Conservation (phyloP, 1,140 invertebrate species). For the Heliconius melpomene region DNA sequence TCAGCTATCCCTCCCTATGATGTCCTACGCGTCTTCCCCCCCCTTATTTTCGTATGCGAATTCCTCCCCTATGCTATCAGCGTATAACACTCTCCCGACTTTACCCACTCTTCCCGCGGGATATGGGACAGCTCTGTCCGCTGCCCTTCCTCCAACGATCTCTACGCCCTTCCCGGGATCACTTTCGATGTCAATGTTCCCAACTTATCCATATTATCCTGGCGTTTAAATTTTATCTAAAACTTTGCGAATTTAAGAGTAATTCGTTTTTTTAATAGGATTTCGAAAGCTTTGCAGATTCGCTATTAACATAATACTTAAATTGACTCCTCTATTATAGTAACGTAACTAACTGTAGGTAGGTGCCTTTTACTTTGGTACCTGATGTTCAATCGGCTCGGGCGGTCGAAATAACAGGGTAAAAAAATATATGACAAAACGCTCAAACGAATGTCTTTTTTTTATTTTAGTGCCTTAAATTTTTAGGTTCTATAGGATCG, state of each 20-base stretch:
- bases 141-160: constrained; percentile 54
- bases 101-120: constrained; percentile 59
- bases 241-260: not conserved
- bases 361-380: constrained; percentile 2
- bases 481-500: constrained; percentile 17
- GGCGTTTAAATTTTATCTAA: constrained; percentile 52
- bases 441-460: constrained; percentile 55
- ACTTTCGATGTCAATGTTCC: constrained; percentile 68
- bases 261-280: not conserved
- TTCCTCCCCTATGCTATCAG: constrained; percentile 57
- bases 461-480: constrained; percentile 51
- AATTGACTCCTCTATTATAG: not conserved
- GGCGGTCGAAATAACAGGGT: constrained; percentile 61
- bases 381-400: constrained; percentile 17
- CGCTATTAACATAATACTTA: not conserved
- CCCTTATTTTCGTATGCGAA: constrained; percentile 72
- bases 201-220: constrained; percentile 69
- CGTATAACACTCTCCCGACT: constrained; percentile 49
- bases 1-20: constrained; percentile 74
- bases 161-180: constrained; percentile 58
- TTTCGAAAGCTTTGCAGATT: not conserved
- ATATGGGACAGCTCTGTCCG: constrained; percentile 54
- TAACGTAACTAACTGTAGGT: not conserved
- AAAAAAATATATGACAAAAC: constrained; percentile 64
- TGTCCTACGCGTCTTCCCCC: constrained; percentile 74